Evolutionary conservation across 2,797 vertebrate species (phyloP), one percentile per base, ranked within the genome.

Genomic region (Periparus ater): DNA sequence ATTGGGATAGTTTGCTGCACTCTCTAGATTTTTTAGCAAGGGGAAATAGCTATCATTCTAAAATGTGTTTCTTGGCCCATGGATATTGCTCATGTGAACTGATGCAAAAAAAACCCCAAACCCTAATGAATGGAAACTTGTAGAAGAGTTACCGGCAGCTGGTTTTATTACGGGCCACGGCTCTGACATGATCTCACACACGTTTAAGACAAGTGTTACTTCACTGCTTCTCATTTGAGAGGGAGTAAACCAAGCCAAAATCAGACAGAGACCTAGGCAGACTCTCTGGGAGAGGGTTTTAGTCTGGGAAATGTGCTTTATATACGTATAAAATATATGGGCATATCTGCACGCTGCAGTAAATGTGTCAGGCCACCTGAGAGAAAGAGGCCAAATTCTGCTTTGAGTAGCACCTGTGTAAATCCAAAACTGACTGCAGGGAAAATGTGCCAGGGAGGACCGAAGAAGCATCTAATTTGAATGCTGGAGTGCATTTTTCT

Each of bases 41-140:
- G 73, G 85, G 94, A 97, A 96, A 97, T 96, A 96, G 85, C 89
- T 94, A 79, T 96, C 85, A 93, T 84, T 96, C 83, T 96, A 25
- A 95, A 96, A 88, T 94, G 79, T 96, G 53, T 96, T 94, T 96
- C 85, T 96, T 96, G 95, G 96, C 89, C 79, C 34, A 4, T 54
- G 73, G 55, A 63, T 88, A 57, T 47, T 81, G 66, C 95, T 94
- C 42, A 73, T 86, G 91, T 81, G 92, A 96, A 94, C 71, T 93
- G 42, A 44, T 73, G 80, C 29, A 78, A 86, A 85, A 89, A 72
- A 87, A 32, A 14, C 42, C 42, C 60, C 11, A 5, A 32, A 3
- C 27, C 55, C 40, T 96, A 95, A 96, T 94, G 94, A 96, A 91
- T 96, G 95, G 95, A 97, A 97, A 96, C 44, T 94, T 81, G 76